Evolutionary conservation across 2,113 vertebrate genomes (phyloP).

Genomic region (Nerophis ophidion): DNA sequence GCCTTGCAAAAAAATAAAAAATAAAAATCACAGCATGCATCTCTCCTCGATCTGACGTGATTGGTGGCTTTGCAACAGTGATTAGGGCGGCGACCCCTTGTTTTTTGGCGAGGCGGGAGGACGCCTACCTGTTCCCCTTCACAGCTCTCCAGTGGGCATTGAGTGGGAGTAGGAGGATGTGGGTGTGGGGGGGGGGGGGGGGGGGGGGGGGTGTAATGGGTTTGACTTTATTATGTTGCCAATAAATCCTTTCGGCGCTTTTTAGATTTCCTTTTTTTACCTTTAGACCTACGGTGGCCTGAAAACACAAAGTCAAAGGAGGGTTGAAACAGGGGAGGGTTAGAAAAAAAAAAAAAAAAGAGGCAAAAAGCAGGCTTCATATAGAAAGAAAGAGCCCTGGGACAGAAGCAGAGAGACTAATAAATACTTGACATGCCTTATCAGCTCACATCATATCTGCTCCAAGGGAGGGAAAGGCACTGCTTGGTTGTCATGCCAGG

Average conservation of each 20-base stretch:
- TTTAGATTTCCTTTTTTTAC: conserved; percentile 96
- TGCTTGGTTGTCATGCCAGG: conserved; percentile 43
- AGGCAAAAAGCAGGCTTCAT: conserved; percentile 57
- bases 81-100: conserved; percentile 50
- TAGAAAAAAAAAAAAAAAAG: conserved; percentile 69
- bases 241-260: conserved; percentile 80
- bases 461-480: conserved; percentile 52
- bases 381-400: conserved; percentile 44
- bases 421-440: conserved; percentile 74
- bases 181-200: neutral
- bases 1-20: conserved; percentile 23
- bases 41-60: conserved; percentile 34
- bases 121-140: conserved; percentile 83
- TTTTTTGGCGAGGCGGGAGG: conserved; percentile 45
- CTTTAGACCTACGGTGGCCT: conserved; percentile 92
- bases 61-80: conserved; percentile 39
- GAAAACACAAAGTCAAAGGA: conserved; percentile 84
- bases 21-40: conserved; percentile 55
- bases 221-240: conserved; percentile 77
- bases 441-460: conserved; percentile 68
- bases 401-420: conserved; percentile 61
- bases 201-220: conserved; percentile 28
- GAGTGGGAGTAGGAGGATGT: conserved; percentile 8
- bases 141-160: conserved; percentile 72
- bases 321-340: conserved; percentile 66